Percentiles rank a stretch among this genome's conserved stretches.
phyloP scores from a whole-genome alignment of 2,888 invertebrate genomes.

The Shargacucullia verbasci region DNA sequence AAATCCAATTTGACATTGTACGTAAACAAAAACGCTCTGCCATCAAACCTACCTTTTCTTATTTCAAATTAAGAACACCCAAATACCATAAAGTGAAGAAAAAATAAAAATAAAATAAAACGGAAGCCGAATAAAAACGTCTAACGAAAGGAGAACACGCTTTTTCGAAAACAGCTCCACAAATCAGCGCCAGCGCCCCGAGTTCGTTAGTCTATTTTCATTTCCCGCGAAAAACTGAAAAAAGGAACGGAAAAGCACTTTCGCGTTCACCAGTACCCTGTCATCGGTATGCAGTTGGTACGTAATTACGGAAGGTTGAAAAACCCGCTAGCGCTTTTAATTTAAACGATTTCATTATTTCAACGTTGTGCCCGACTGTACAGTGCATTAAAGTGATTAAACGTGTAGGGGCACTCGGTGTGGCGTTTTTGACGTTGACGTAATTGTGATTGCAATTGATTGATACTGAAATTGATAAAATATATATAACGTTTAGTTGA shows the following conservation, averaged over 20 bases:
- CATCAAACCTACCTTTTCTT: too few relatives aligned
- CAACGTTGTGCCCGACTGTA: constrained; percentile 59
- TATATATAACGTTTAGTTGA: neutral
- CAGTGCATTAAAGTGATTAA: constrained; percentile 70
- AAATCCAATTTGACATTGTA: too few relatives aligned
- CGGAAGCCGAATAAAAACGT: neutral
- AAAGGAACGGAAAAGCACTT: constrained; percentile 49
- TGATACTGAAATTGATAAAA: neutral
- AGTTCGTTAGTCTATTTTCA: constrained; percentile 55
- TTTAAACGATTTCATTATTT: constrained; percentile 62
- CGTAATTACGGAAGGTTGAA: constrained; percentile 58
- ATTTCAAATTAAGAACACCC: too few relatives aligned
- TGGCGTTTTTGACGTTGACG: constrained; percentile 22
- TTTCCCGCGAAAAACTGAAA: constrained; percentile 10
- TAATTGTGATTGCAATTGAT: constrained; percentile 18
- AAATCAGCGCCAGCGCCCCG: constrained; percentile 32
- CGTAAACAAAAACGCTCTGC: too few relatives aligned
- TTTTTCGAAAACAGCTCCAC: constrained; percentile 26
- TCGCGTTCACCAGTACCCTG: constrained; percentile 53
- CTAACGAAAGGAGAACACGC: constrained; percentile 12
- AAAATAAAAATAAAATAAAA: constrained; percentile 4
- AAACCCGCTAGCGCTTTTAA: constrained; percentile 60
- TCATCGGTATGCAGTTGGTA: constrained; percentile 59
- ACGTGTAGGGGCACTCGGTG: constrained; percentile 22
- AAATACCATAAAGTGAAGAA: neutral